Evolutionary conservation across 2,797 vertebrate species (phyloP), one percentile per base, ranked within the genome.

Genomic region (Tragelaphus eurycerus): DNA sequence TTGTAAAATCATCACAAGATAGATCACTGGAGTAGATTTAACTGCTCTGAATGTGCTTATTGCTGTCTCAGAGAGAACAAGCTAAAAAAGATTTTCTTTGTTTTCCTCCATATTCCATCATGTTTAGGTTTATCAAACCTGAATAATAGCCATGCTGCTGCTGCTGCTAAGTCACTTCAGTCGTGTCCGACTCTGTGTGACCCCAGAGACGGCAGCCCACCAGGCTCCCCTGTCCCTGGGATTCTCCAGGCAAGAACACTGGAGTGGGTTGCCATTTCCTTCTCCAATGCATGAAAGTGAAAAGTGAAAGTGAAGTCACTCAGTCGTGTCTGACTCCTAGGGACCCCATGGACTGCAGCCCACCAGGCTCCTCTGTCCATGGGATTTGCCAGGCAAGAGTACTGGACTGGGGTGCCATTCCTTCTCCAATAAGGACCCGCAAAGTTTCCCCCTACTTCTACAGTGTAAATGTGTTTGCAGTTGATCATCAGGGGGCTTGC

Each of bases 121-220:
- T 29, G 46, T 31, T 54, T 76, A 85, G 14, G 34, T 31, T 19
- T 90, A 48, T 48, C 17, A 85, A 27, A 59, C 27, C 25, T 83
- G 29, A 38, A n/a, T 60, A 60, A n/a, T 34, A 96, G 74, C 31
- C n/a, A 1, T 31, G 23, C 55, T 57, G 27, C 60, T 15, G 13
- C 27, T 31, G 59, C 60, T 31, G 60, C 60, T 31, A 31, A 31
- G 60, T 62, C 14, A 0, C 6, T 31, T 31, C 59, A 62, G 59
- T 62, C 0, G 0, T 60, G 59, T 7, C 59, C 0, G 1, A 29
- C 59, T 60, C 59, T 31, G 11, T 60, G 27, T 3, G 0, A 3
- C 59, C 59, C 59, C 13, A 3, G 0, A 62, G 6, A 29, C 0
- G 6, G 27, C 59, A 29, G 59, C 59, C 12, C 59, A 29, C 27